Conservation (phyloP, 2,888 invertebrate species). For the Belgica antarctica region DNA sequence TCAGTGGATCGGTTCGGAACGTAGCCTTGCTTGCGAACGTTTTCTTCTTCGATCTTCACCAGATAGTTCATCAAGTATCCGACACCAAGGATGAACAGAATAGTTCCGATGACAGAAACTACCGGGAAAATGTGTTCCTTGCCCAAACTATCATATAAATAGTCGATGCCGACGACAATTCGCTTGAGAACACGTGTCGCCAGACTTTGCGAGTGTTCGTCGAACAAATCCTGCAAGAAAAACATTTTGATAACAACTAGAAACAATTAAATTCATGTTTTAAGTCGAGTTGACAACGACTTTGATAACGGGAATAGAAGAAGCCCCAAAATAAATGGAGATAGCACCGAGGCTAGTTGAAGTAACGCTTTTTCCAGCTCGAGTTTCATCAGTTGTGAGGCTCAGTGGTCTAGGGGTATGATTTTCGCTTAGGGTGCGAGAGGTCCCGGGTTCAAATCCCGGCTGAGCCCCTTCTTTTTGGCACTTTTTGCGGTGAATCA, state of each 20-base stretch:
- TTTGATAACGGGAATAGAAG: no score
- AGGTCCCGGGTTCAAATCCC: conserved; percentile 65
- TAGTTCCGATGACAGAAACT: conserved; percentile 72
- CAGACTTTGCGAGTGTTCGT: conserved; percentile 74
- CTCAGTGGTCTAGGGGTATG: conserved; percentile 62
- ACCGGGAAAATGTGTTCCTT: conserved; percentile 77
- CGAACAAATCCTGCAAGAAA: conserved; percentile 64
- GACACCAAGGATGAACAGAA: conserved; percentile 72
- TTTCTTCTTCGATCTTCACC: conserved; percentile 58
- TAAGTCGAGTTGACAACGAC: no score
- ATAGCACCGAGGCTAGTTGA: no score
- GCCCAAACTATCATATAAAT: conserved; percentile 68
- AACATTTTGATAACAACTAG: no score
- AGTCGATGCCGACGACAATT: conserved; percentile 67
- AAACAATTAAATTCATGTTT: no score
- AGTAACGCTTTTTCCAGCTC: background rate
- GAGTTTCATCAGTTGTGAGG: conserved; percentile 47
- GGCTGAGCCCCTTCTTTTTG: conserved; percentile 57
- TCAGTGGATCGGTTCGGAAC: conserved; percentile 46
- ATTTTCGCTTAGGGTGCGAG: conserved; percentile 64
- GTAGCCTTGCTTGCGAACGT: conserved; percentile 49
- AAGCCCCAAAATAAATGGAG: no score
- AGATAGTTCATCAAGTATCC: conserved; percentile 85
- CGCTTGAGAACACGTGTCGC: conserved; percentile 67
- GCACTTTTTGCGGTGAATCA: no score